These are phyloP conservation scores for Coracias cyanogaster DNA, from an alignment of 2,797 vertebrate genomes.

Conservation along the genomic window DNA sequence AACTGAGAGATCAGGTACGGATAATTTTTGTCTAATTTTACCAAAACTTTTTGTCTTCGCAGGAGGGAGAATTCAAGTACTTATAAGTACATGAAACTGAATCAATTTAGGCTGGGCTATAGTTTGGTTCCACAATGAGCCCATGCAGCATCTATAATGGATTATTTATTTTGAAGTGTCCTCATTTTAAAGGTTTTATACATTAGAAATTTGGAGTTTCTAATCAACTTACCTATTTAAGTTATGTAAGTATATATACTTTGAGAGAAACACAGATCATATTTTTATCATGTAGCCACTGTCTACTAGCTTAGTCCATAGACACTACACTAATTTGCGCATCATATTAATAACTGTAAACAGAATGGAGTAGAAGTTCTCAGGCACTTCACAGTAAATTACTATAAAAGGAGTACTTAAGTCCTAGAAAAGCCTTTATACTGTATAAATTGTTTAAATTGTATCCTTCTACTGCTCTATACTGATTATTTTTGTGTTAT, in stretches of 20 bases:
- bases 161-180: neutral
- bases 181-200: neutral
- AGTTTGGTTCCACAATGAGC: neutral
- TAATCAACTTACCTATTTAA: neutral
- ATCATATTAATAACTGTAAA: neutral
- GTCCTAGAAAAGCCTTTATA: neutral
- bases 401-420: neutral
- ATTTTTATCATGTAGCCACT: neutral
- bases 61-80: neutral
- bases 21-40: neutral
- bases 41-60: neutral
- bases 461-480: neutral
- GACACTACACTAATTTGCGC: accelerated
- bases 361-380: neutral
- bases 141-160: neutral
- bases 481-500: neutral
- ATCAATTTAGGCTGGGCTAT: neutral
- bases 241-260: neutral
- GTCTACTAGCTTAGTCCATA: neutral
- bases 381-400: neutral
- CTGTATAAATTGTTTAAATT: neutral
- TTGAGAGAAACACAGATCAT: neutral
- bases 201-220: neutral
- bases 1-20: neutral
- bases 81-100: neutral